Base-by-base conservation (phyloP, 2,888 invertebrate genomes). In the Chrysina gloriosa region DNA sequence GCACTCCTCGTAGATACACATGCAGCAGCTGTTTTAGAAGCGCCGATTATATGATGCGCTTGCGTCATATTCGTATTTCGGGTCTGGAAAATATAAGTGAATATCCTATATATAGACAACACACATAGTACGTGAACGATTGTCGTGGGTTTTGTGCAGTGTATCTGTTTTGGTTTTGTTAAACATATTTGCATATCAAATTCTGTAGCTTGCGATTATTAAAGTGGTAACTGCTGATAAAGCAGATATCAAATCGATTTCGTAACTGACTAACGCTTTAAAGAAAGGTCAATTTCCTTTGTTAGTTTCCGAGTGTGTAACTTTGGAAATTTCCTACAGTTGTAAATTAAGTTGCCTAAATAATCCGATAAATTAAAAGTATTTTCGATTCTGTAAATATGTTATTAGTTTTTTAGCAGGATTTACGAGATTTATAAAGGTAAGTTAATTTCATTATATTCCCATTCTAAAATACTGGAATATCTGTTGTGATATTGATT, bases 391-490 rank as follows among this genome's bases (percentile, higher is more conserved):
- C 14, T 58, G 2, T 21, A 58, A 58, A 25, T 9, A 58, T 58
- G 58, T 39, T 23, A 6, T 36, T 25, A 58, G 39, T 58, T 58
- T 58, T 58, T 25, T 58, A 58, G 58, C 58, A 58, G 58, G 58
- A 58, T 58, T 58, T 56, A 11, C 39, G 11, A 21, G 9, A 11
- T 58, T 6, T 31, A 34, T 25, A 25, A 39, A 58, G 58, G 58
- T 58, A 39, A 58, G 58, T 36, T 7, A 2, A 11, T 39, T 56
- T 56, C 45, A 19, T 45, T 45, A 21, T 29, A 29, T 14, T 29
- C 14, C 5, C 16, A 27, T 9, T 27, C 1, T 19, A 54, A 16
- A 54, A 54, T 16, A 39, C 7, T 39, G 25, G n/a, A 23, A 25
- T 39, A 39, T 14, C 39, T 39, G 25, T 9, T 14, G 25, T 14